A percentile compares a stretch with the other conserved stretches of the same genome.
phyloP scores from a whole-genome alignment of 2,113 vertebrate genomes.

The Mastomys coucha region DNA sequence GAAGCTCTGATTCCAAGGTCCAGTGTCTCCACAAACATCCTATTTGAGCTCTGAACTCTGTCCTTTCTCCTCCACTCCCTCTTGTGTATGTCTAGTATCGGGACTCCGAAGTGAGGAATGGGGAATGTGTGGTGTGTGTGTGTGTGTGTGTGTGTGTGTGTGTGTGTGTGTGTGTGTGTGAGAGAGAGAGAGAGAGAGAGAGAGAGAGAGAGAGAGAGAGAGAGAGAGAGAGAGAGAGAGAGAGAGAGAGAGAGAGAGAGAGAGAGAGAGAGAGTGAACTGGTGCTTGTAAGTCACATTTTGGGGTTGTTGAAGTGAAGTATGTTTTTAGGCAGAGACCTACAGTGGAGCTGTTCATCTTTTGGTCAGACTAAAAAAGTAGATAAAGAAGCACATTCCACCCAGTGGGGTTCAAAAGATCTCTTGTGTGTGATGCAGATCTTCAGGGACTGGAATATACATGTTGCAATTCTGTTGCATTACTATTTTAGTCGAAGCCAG shows the following conservation, averaged over 20 bases:
- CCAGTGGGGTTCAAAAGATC: neutral
- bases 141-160: neutral
- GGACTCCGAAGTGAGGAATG: neutral
- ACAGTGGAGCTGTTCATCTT: neutral
- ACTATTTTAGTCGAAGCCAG: neutral
- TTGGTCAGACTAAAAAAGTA: fast-evolving
- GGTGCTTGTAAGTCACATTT: too few species aligned
- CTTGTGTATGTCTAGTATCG: fast-evolving
- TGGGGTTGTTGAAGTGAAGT: too few species aligned
- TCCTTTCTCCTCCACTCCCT: fast-evolving
- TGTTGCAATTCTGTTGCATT: neutral
- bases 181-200: too few species aligned
- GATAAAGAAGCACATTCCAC: neutral
- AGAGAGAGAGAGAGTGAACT: too few species aligned
- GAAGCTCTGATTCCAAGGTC: fast-evolving
- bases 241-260: too few species aligned
- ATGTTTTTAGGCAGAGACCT: neutral
- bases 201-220: too few species aligned
- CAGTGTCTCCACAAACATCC: neutral
- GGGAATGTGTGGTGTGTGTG: neutral
- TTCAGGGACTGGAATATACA: neutral
- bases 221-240: too few species aligned
- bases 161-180: neutral
- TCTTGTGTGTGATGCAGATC: neutral
- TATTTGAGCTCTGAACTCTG: neutral